phyloP scores from a whole-genome alignment of 1,140 invertebrate species.

The Adelges cooleyi region DNA sequence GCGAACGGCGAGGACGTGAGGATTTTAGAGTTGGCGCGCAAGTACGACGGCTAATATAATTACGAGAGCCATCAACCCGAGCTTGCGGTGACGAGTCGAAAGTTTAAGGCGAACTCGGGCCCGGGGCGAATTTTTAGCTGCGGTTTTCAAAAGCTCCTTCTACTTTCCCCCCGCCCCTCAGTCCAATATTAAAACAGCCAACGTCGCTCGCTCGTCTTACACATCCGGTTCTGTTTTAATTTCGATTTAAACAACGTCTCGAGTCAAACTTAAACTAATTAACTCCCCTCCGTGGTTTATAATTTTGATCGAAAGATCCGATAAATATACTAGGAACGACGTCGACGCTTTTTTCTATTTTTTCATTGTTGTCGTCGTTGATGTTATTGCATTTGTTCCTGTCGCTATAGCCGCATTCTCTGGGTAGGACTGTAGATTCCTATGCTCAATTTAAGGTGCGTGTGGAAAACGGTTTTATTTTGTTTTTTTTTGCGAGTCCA shows the following conservation, averaged over 20 bases:
- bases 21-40: too few species aligned
- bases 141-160: neutral
- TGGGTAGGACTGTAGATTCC: too few species aligned
- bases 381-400: too few species aligned
- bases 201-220: neutral
- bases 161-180: neutral
- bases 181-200: slow-evolving; percentile 15
- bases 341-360: too few species aligned
- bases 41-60: slow-evolving; percentile 7
- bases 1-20: too few species aligned
- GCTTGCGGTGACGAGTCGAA: slow-evolving; percentile 11
- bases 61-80: slow-evolving; percentile 22
- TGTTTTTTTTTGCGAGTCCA: too few species aligned
- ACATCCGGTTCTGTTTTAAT: slow-evolving; percentile 19
- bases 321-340: too few species aligned
- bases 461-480: too few species aligned
- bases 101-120: slow-evolving; percentile 14
- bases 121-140: slow-evolving; percentile 14
- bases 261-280: slow-evolving; percentile 17
- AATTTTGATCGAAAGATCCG: neutral
- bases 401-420: too few species aligned
- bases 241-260: neutral
- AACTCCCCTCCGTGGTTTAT: neutral
- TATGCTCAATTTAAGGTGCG: too few species aligned
- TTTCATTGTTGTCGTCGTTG: too few species aligned